Conservation (phyloP, 2,888 invertebrate genomes). For the Teleiodes luculella region DNA sequence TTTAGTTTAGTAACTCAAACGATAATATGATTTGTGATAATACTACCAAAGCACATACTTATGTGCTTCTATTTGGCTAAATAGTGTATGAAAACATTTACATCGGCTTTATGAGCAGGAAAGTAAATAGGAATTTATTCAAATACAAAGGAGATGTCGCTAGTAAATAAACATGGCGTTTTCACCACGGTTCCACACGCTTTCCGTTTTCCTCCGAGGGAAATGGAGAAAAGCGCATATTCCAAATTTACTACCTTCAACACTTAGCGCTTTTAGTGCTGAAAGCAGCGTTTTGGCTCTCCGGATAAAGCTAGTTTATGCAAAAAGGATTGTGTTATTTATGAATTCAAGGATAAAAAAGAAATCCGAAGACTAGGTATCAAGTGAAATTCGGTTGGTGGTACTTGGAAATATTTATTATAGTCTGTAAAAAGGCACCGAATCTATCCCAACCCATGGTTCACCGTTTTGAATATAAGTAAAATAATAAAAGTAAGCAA, state of each 20-base stretch:
- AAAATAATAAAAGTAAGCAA: too few species aligned
- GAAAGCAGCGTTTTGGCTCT: neutral
- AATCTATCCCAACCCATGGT: too few species aligned
- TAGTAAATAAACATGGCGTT: conserved; percentile 20
- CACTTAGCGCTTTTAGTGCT: conserved; percentile 8
- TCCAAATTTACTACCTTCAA: conserved; percentile 12
- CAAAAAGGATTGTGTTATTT: neutral
- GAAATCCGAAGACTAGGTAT: too few species aligned
- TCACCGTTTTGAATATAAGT: too few species aligned
- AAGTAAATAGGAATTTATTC: conserved; percentile 24
- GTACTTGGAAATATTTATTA: too few species aligned
- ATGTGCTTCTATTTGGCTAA: neutral
- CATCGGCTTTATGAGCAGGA: conserved; percentile 6
- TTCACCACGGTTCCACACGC: conserved; percentile 12
- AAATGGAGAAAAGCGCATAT: conserved; percentile 4
- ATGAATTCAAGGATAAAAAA: neutral
- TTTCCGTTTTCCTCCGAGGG: conserved; percentile 5
- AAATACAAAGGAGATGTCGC: conserved; percentile 18
- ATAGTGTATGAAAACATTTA: neutral
- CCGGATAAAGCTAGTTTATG: neutral
- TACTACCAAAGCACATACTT: neutral
- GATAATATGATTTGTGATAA: neutral
- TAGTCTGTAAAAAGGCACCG: too few species aligned
- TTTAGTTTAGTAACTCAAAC: too few species aligned
- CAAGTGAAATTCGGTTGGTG: too few species aligned